A percentile compares a stretch with the other conserved stretches of the same genome.
Conservation (phyloP, 2,888 invertebrate genomes). For the Schizaphis graminum region DNA sequence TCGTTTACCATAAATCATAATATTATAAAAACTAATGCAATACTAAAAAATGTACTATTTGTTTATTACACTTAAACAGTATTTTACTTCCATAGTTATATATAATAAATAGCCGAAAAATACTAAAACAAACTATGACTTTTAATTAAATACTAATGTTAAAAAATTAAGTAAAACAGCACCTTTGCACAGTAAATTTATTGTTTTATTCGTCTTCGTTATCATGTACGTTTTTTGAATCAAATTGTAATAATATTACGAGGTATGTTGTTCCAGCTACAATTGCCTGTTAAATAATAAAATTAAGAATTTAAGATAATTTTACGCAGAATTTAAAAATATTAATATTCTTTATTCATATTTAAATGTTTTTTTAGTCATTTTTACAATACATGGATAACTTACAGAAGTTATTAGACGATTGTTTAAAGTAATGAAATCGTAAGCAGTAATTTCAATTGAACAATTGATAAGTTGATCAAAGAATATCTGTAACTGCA, state of each 20-base stretch:
- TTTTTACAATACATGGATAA: background rate
- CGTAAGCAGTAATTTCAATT: conserved; percentile 70
- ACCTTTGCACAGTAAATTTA: background rate
- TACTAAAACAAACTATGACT: background rate
- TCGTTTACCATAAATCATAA: background rate
- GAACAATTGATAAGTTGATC: conserved; percentile 69
- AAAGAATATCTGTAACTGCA: conserved; percentile 70
- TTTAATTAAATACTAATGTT: background rate
- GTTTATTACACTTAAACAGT: background rate
- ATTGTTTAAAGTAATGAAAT: conserved; percentile 70
- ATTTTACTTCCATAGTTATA: background rate
- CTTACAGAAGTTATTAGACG: conserved; percentile 70
- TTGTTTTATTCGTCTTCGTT: background rate
- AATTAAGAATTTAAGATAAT: background rate
- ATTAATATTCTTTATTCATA: background rate
- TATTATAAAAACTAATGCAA: background rate
- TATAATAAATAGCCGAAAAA: background rate
- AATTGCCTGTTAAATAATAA: conserved; percentile 65
- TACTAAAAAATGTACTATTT: background rate
- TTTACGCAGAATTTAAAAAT: background rate
- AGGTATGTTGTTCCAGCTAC: conserved; percentile 67
- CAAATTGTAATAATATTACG: conserved; percentile 67
- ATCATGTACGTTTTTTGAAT: conserved; percentile 6
- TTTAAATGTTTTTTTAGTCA: background rate
- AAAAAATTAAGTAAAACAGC: background rate